Base-by-base conservation (phyloP, 2,888 invertebrate species). In the Tenthredo mesomela region DNA sequence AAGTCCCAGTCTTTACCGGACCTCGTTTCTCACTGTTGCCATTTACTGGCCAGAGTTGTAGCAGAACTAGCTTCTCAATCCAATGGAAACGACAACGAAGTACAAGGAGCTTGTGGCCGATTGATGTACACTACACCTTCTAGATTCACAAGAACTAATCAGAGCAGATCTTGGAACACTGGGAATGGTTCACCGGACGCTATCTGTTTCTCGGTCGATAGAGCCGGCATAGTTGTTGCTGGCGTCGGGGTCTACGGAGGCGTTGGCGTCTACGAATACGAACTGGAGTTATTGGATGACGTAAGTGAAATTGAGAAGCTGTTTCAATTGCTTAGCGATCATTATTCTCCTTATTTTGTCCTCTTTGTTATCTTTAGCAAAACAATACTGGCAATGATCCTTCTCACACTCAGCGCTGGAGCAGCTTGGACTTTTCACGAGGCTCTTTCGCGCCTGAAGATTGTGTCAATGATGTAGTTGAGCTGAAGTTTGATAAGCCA, bases 121-220 rank as follows among this genome's bases (percentile, higher is more conserved):
- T 96, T 97, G 58, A 94, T 98, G 88, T 96, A 98, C 87, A 95
- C 97, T 71, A 98, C 98, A 0, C 98, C 98, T 0, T 97, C 97
- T 54, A 95, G 99, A 40, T 99, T 99, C 93, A 97, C 98, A 67
- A 96, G 98, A 77, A 97, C 97, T 71, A 98, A 98, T 92, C 96
- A 97, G 88, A 96, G 97, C 78, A 96, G 98, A 71, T 97, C 97
- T 0, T 99, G 99, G 99, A 99, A 99, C 93, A 98, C 99, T 0
- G 98, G 99, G 4, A 98, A 98, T 92, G 99, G 99, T 47, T 98
- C 98, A 12, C 98, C 99, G 0, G 99, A 99, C 94, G 99, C 99
- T 0, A 97, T 99, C 89, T 98, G 98, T 90, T 98, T 99, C 91
- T 96, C 97, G 54, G 98, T 99, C 12, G 99, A 99, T 94, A 95